Percentiles rank a stretch among this genome's conserved stretches.
Conservation (phyloP, 2,888 invertebrate genomes). For the Heliconius cydno region DNA sequence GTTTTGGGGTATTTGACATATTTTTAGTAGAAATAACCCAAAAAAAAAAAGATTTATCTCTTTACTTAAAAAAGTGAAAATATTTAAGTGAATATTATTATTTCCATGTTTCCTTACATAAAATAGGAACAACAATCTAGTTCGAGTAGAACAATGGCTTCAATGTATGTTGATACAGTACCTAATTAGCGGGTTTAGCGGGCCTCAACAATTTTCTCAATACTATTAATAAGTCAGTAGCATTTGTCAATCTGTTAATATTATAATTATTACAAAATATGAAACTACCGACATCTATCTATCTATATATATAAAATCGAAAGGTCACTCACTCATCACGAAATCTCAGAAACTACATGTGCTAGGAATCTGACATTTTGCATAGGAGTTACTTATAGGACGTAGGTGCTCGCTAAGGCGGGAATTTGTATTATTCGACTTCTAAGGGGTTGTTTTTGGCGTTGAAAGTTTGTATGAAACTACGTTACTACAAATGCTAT, state of each 20-base stretch:
- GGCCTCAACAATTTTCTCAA: background rate
- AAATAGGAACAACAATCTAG: slow-evolving; percentile 17
- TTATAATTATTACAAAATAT: slow-evolving; percentile 1
- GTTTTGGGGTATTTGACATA: too few species aligned
- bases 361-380: too few species aligned
- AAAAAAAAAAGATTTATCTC: background rate
- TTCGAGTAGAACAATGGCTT: slow-evolving; percentile 22
- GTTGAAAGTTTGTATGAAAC: too few species aligned
- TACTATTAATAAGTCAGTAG: background rate
- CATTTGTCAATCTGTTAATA: background rate
- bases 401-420: too few species aligned
- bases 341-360: too few species aligned
- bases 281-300: background rate
- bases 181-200: slow-evolving; percentile 36
- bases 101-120: slow-evolving; percentile 25
- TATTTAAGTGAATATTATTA: background rate
- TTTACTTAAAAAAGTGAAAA: background rate
- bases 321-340: too few species aligned
- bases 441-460: too few species aligned
- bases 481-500: too few species aligned
- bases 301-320: too few species aligned
- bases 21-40: background rate
- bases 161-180: slow-evolving; percentile 19
- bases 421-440: too few species aligned
- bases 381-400: too few species aligned